phyloP scores from a whole-genome alignment of 1,140 invertebrate genomes.

The Eufriesea mexicana region DNA sequence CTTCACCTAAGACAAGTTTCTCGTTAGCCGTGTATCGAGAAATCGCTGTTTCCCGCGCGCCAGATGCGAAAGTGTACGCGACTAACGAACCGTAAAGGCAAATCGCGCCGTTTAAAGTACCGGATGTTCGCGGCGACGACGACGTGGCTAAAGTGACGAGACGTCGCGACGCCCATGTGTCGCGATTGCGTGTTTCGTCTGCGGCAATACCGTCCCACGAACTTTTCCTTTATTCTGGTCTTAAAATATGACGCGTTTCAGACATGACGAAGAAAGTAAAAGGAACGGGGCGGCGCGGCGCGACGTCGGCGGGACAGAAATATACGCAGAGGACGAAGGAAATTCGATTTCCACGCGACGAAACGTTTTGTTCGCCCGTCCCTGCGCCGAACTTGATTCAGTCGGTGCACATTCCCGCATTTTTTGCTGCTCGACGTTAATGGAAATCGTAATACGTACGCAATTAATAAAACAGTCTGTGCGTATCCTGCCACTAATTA shows the following conservation, averaged over 20 bases:
- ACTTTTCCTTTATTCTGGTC: slow-evolving; percentile 3
- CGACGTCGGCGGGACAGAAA: neutral
- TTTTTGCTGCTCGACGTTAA: neutral
- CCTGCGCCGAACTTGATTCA: neutral
- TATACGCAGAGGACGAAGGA: neutral
- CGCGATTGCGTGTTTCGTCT: slow-evolving; percentile 43
- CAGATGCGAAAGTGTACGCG: neutral
- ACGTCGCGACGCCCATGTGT: slow-evolving; percentile 45
- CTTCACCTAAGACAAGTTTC: slow-evolving; percentile 21
- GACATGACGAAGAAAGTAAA: neutral
- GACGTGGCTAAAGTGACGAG: slow-evolving; percentile 56
- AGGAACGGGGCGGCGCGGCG: neutral
- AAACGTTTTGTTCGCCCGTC: neutral
- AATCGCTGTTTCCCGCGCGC: slow-evolving; percentile 1
- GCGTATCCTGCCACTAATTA: neutral
- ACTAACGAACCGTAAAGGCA: slow-evolving; percentile 55
- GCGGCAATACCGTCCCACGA: slow-evolving; percentile 22
- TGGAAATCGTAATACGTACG: neutral
- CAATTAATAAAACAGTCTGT: slow-evolving; percentile 11
- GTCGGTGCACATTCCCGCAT: neutral
- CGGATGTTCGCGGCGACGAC: slow-evolving; percentile 52
- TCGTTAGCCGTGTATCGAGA: slow-evolving; percentile 43
- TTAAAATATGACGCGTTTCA: neutral
- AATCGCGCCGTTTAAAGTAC: slow-evolving; percentile 54
- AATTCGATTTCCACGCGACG: neutral